Evolutionary conservation across 2,797 vertebrate species (phyloP), one percentile per base, ranked within the genome.

Genomic region (Platyrinchus mystaceus): DNA sequence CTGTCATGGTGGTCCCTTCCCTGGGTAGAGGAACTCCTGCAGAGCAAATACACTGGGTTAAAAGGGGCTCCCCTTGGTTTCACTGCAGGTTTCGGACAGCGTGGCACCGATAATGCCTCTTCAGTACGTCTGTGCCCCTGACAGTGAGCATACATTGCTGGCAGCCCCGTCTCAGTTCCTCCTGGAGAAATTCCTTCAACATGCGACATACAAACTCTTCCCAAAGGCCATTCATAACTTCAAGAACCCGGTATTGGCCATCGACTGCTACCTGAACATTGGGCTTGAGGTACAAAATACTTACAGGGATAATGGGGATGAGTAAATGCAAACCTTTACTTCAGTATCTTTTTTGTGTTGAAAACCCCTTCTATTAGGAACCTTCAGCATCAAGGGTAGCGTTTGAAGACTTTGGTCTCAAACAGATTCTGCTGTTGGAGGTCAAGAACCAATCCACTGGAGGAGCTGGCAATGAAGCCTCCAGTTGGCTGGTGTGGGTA

Each of bases 241-340:
- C 84, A 98, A 95, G 97, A 99, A 99, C 97, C 99, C 99, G 0
- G 98, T 99, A 75, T 66, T 99, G 97, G 99, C 99, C 95, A 98
- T 99, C 14, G 99, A 99, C 98, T 99, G 99, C 98, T 99, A 99
- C 98, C 98, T 99, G 96, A 99, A 99, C 98, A 97, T 99, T 17
- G 99, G 99, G 79, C 98, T 98, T 0, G 98, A 99, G 98, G 99
- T 99, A 98, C 39, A 26, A 73, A 69, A n/a, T 15, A 30, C 49
- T 43, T 43, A 21, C 50, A 49, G 75, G 41, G 14, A 12, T 44
- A 36, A 14, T 15, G 58, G 47, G 55, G 19, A 79, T 1, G 1
- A 32, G 22, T 28, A 44, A 39, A 84, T 34, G 20, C n/a, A 80
- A 58, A 59, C 9, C 14, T 59, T 52, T 26, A 12, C n/a, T 60